A percentile compares a stretch with the other conserved stretches of the same genome.
Conservation (phyloP, 2,888 invertebrate species). For the Hydriomena furcata region DNA sequence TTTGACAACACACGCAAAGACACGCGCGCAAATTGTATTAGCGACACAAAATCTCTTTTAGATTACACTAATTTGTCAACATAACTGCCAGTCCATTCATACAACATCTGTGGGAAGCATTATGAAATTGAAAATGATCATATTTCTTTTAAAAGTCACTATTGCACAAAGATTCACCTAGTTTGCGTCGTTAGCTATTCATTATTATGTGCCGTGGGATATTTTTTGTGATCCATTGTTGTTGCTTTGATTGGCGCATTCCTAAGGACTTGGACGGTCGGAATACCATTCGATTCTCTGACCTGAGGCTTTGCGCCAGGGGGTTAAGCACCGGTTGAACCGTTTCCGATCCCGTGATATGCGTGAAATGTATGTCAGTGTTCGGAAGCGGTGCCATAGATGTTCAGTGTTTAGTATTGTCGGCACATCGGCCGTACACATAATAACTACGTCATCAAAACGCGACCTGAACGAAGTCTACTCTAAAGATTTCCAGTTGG, state of each 20-base stretch:
- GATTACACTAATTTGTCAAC: constrained; percentile 80
- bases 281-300: constrained; percentile 27
- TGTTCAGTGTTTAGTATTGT: too few species aligned
- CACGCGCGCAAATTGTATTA: constrained; percentile 56
- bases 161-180: constrained; percentile 84
- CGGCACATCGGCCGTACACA: too few species aligned
- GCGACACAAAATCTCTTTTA: constrained; percentile 72
- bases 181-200: constrained; percentile 82
- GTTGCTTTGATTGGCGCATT: constrained; percentile 73
- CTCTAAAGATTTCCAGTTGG: too few species aligned
- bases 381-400: too few species aligned
- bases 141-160: constrained; percentile 82
- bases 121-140: constrained; percentile 83
- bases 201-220: constrained; percentile 81
- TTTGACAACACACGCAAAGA: constrained; percentile 57
- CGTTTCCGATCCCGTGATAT: too few species aligned
- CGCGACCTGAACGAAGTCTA: too few species aligned
- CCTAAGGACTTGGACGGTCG: constrained; percentile 61
- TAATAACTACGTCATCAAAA: too few species aligned
- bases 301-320: neutral
- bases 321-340: neutral
- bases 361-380: too few species aligned
- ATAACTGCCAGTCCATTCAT: constrained; percentile 68
- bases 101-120: constrained; percentile 74
- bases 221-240: constrained; percentile 76